Conservation (phyloP, 2,797 vertebrate species). For the Dendrocincla tyrannina region DNA sequence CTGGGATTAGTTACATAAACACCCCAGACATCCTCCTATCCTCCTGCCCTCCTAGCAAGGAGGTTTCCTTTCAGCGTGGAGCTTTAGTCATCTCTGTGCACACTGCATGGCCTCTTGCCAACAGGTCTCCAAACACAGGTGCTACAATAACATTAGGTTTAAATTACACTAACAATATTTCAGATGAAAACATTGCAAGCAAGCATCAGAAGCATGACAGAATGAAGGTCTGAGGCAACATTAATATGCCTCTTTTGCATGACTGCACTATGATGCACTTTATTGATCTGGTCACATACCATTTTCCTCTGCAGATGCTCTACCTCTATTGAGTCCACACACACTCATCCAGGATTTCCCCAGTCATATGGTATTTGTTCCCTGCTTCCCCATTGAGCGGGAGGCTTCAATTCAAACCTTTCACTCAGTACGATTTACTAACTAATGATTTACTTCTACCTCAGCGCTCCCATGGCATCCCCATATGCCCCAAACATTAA, state of each 20-base stretch:
- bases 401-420: background rate
- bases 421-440: background rate
- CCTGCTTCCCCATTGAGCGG: background rate
- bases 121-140: background rate
- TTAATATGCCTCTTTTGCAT: background rate
- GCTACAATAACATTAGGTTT: background rate
- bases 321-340: background rate
- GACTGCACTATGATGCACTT: background rate
- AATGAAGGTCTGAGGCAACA: background rate
- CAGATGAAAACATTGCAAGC: background rate
- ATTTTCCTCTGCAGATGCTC: background rate
- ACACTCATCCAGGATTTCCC: background rate
- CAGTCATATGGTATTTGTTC: background rate
- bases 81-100: background rate
- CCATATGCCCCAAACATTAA: background rate
- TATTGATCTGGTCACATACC: background rate
- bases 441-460: conserved; percentile 19
- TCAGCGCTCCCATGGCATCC: background rate
- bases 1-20: background rate
- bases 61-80: background rate
- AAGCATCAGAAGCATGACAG: background rate
- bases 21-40: background rate
- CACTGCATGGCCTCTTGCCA: background rate
- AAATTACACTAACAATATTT: background rate
- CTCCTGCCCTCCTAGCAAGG: background rate